Base-by-base conservation (phyloP, 2,797 vertebrate genomes). In the Spinibarbus caldwelli region DNA sequence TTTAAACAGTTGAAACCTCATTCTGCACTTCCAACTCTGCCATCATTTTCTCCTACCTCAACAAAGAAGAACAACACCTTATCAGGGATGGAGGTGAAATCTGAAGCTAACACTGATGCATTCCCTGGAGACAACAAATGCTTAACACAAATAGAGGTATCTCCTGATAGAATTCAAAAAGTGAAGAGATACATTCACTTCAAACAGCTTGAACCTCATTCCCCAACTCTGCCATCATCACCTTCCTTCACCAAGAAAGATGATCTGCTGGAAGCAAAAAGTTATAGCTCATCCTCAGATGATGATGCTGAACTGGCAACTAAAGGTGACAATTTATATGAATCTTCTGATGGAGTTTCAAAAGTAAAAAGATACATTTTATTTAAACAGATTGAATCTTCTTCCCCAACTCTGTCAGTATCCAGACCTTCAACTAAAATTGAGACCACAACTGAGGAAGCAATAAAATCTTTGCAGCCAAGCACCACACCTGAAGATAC, bases 141-240 rank as follows among this genome's bases (percentile, higher is more conserved):
- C 10, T 64, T 86, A 75, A 82, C 59, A 17, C 34, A 54, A 78
- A 72, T 66, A 34, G 2, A 57, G 5, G 49, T 67, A 26, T 59
- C 87, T 81, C 66, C 75, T 77, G 67, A 78, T 10, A 21, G 11
- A 71, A 36, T 86, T 57, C 54, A 79, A 81, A 88, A 86, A 45
- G 85, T 86, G 23, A 86, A 86, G n/a, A 64, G 70, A 86, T 71
- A 26, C 62, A 82, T 88, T 82, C 52, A 82, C 9, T 86, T 88
- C 21, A 82, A 70, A 70, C 78, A 59, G 2, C 2, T 10, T 75
- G 83, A 79, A 38, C 5, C 45, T 59, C 45, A 66, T 36, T 4
- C 6, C 1, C 47, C 14, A 29, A 23, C 17, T 75, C 75, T 66
- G n/a, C 19, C 81, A 41, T 41, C 71, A 49, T 38, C 82, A 26